Conservation (phyloP, 2,888 invertebrate genomes). For the Microctonus brassicae region DNA sequence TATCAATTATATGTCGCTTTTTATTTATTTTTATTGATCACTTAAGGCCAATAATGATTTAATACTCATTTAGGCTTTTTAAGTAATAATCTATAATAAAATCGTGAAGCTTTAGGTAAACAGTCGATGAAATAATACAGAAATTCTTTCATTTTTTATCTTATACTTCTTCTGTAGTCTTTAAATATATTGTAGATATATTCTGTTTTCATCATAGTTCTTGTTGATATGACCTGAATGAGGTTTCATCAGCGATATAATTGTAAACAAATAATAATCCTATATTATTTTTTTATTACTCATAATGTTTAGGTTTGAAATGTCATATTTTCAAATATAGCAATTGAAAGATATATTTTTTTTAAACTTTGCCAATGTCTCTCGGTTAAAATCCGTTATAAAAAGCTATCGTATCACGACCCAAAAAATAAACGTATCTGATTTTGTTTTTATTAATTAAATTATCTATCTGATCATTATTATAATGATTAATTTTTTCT, state of each 20-base stretch:
- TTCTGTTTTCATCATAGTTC: background rate
- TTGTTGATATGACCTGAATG: background rate
- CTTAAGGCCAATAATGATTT: constrained; percentile 14
- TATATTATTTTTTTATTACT: constrained; percentile 10
- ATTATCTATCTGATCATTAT: constrained; percentile 31
- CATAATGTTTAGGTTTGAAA: constrained; percentile 3
- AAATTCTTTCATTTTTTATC: background rate
- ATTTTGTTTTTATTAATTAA: constrained; percentile 24
- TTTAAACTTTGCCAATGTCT: background rate
- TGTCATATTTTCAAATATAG: constrained; percentile 5
- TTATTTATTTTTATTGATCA: background rate
- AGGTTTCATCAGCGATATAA: constrained; percentile 12
- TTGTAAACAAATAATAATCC: background rate
- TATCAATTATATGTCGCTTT: background rate
- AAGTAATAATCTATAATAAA: constrained; percentile 6
- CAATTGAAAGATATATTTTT: constrained; percentile 8
- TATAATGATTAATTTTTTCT: constrained; percentile 12
- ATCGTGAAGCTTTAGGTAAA: background rate
- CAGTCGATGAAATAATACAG: constrained; percentile 9
- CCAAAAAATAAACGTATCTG: constrained; percentile 36
- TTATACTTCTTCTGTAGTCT: background rate
- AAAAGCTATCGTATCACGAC: constrained; percentile 35
- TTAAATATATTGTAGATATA: background rate
- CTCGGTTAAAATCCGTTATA: constrained; percentile 38
- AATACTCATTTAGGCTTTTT: background rate